Conservation (phyloP, 2,113 vertebrate genomes). For the Vulpes ferrilata region DNA sequence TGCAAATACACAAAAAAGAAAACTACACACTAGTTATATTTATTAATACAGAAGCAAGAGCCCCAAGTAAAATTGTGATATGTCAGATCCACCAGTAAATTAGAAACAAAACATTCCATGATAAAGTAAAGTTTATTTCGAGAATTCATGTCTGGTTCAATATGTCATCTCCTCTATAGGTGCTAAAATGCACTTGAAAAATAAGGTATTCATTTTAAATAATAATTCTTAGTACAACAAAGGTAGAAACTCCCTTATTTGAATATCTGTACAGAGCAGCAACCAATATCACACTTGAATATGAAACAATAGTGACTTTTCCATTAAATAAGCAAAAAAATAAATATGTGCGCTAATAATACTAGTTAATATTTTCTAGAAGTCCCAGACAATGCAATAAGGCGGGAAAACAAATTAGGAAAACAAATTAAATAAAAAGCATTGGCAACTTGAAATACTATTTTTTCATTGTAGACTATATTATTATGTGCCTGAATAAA, state of each 20-base stretch:
- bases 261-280: not conserved
- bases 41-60: slow-evolving; percentile 5
- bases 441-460: not conserved
- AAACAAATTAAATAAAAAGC: slow-evolving; percentile 62
- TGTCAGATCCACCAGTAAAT: not conserved
- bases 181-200: slow-evolving; percentile 23
- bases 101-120: slow-evolving; percentile 13
- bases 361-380: slow-evolving; percentile 42
- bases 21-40: not conserved
- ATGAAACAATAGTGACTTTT: slow-evolving; percentile 17
- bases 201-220: slow-evolving; percentile 32
- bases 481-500: not conserved
- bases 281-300: not conserved
- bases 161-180: not conserved
- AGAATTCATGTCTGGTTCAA: slow-evolving; percentile 11
- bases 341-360: not conserved
- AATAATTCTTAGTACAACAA: slow-evolving; percentile 35
- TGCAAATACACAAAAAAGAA: slow-evolving; percentile 11
- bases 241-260: slow-evolving; percentile 2
- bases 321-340: not conserved
- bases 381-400: slow-evolving; percentile 48
- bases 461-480: not conserved
- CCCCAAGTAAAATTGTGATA: slow-evolving; percentile 3
- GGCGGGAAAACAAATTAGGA: slow-evolving; percentile 57
- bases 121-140: slow-evolving; percentile 14